Base-by-base conservation (phyloP, 2,797 vertebrate species). In the Sebastiscus albofasciatus region DNA sequence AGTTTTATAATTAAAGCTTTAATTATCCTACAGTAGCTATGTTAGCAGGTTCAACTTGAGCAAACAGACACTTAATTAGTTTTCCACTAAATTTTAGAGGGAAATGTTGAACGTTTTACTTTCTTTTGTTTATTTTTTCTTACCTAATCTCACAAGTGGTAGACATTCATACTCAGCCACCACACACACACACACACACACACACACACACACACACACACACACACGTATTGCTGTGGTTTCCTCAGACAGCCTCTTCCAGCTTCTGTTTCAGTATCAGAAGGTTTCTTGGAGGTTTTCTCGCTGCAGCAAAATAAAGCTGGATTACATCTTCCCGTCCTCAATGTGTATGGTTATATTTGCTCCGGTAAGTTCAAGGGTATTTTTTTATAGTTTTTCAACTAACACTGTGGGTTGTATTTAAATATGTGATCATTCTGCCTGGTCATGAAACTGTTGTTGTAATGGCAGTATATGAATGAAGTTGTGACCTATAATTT, bases 341-440 rank as follows among this genome's bases (percentile, higher is more conserved):
- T 97, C 97, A 97, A 97, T 97, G 97, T 97, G 97, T 97, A 97
- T 98, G 97, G 97, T 97, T 94, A 97, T 98, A 96, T 97, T 97
- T 95, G 97, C 97, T 95, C 97, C 96, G 96, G 97, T 98, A 96
- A 97, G 97, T 96, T 76, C 1, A 33, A 26, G 13, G 24, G 11
- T 6, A 13, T 55, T 31, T 54, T 54, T 77, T 39, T 67, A 20
- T 24, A 34, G 20, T 13, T 31, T 66, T 58, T 70, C 14, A 64
- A 13, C 39, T 59, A 66, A 70, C 20, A 31, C 13, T 4, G 7
- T 31, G 20, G 31, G 46, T 67, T 12, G 5, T 59, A 54, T 59
- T 67, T 26, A 6, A 52, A n/a, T 31, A 34, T 46, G 10, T 31
- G 29, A 39, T 65, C 7, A 10, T 22, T 65, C 31, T 68, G 5